Conservation (phyloP, 2,888 invertebrate genomes). For the Orchestes rusci region DNA sequence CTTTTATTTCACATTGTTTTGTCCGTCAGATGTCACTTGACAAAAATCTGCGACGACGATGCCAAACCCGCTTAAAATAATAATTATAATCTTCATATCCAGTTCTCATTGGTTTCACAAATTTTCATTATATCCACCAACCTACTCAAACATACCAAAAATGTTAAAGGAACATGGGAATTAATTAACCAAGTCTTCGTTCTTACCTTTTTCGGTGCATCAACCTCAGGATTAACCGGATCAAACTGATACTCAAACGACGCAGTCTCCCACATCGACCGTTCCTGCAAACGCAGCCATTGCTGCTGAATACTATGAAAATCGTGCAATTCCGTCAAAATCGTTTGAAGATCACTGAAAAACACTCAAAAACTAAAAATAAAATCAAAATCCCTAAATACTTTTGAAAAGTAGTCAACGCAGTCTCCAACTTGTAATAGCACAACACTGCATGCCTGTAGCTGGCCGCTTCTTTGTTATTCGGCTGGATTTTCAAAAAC, state of each 20-base stretch:
- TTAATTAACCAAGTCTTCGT: too few species aligned
- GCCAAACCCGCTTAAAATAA: too few species aligned
- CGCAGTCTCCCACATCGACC: conserved; percentile 49
- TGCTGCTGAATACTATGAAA: conserved; percentile 57
- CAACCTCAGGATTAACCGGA: conserved; percentile 35
- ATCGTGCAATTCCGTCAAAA: conserved; percentile 54
- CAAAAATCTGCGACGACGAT: too few species aligned
- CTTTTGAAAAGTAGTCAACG: conserved; percentile 57
- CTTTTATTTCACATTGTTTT: too few species aligned
- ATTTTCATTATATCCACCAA: too few species aligned
- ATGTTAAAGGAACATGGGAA: too few species aligned
- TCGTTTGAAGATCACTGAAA: conserved; percentile 52
- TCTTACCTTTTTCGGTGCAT: conserved; percentile 20
- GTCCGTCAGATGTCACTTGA: too few species aligned
- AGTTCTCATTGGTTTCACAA: too few species aligned
- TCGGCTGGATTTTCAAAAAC: conserved; percentile 57
- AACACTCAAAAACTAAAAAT: background rate
- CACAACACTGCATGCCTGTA: conserved; percentile 62
- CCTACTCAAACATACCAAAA: too few species aligned
- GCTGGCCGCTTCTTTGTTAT: conserved; percentile 53
- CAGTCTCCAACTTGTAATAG: conserved; percentile 50
- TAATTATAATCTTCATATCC: too few species aligned
- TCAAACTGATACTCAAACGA: conserved; percentile 42
- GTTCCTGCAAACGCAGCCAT: conserved; percentile 53
- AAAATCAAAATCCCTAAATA: conserved; percentile 32